These are phyloP conservation scores for Formicarius rufipectus DNA, from an alignment of 2,113 vertebrate species.

Conservation along the genomic window DNA sequence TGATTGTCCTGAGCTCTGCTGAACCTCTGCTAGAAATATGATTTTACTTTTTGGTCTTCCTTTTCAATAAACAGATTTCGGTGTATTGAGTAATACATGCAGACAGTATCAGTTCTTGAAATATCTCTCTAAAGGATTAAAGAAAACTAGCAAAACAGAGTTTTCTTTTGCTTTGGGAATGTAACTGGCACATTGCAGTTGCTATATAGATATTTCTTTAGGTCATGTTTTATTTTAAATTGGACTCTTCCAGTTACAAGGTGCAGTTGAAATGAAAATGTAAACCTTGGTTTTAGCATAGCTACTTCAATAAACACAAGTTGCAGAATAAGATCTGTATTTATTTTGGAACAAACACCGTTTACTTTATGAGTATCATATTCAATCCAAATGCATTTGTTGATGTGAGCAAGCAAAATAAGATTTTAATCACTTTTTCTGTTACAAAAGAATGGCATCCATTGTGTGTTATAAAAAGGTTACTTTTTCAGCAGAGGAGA, in stretches of 20 bases:
- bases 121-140: neutral
- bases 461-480: neutral
- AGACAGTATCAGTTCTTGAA: neutral
- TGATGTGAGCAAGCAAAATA: neutral
- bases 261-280: constrained; percentile 14
- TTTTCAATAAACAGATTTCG: neutral
- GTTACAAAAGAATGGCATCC: neutral
- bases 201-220: neutral
- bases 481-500: rapidly evolving
- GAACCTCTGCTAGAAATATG: neutral
- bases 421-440: constrained; percentile 27
- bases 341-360: constrained; percentile 8
- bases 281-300: neutral
- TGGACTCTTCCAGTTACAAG: constrained; percentile 5
- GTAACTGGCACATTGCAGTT: neutral
- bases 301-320: constrained; percentile 15
- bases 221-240: constrained; percentile 2
- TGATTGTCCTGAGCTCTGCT: neutral
- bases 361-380: neutral
- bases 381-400: constrained; percentile 11
- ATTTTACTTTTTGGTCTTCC: neutral
- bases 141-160: neutral
- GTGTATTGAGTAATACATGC: neutral
- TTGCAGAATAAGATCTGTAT: neutral
- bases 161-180: neutral